Percentiles rank a stretch among this genome's conserved stretches.
Conservation (phyloP, 2,797 vertebrate genomes). For the Pteronotus mesoamericanus region DNA sequence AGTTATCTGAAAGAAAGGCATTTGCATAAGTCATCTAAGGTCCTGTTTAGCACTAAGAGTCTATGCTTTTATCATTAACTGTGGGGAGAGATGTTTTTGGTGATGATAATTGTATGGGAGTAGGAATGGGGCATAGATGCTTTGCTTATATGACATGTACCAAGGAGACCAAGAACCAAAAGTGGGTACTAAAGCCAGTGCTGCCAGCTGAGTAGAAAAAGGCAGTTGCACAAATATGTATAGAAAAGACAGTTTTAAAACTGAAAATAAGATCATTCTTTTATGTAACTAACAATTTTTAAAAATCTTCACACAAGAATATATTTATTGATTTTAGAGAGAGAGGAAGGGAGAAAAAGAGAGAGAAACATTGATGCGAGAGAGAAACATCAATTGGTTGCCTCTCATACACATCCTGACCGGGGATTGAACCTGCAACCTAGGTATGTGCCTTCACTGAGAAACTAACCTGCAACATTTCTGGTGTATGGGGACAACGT, state of each 20-base stretch:
- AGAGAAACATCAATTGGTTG: no score
- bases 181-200: background rate
- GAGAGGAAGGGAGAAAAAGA: no score
- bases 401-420: no score
- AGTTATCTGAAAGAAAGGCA: background rate
- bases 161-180: background rate
- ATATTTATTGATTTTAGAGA: no score
- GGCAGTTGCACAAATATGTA: background rate
- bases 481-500: no score
- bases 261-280: background rate
- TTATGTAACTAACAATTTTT: background rate
- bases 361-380: no score
- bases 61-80: background rate
- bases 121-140: background rate
- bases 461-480: no score
- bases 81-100: background rate
- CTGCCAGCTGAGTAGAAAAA: background rate
- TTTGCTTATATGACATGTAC: background rate
- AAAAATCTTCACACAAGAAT: no score
- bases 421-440: no score
- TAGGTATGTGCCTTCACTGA: no score
- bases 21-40: background rate
- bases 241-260: background rate
- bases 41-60: background rate
- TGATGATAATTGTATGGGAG: background rate